Base-by-base conservation (phyloP, 2,888 invertebrate genomes). In the Idaea biselata region DNA sequence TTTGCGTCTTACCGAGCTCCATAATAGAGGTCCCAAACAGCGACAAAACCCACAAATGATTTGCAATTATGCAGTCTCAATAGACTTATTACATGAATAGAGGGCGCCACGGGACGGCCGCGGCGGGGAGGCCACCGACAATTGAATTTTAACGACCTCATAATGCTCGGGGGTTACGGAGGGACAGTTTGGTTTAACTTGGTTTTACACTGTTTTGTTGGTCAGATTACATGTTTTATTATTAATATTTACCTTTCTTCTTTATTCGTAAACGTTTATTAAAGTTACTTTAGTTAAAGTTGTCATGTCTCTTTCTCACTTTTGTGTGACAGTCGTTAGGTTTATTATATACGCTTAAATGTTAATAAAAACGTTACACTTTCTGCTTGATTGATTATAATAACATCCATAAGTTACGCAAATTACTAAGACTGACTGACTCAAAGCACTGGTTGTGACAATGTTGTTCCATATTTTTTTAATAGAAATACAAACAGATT, bases 131-230 rank as follows among this genome's bases (percentile, higher is more conserved):
- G 84, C 82, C 78, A 76, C 81, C 84, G 82, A 91, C 91, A 91
- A 91, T 91, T 91, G 91, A 91, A 91, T 91, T 91, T 91, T 90
- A 91, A 91, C 89, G 90, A 91, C 84, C 86, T 86, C 66, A 80
- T 87, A 87, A 88, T 88, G 80, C 76, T 72, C 58, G 61, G 60
- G 73, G 84, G 84, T 83, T 63, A 88, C 81, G 54, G 80, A 16
- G 59, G 0, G 16, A 0, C n/a, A 68, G 67, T 63, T 65, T 72
- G 59, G 16, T 11, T 55, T 44, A 64, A 58, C 60, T 58, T 25
- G 59, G 25, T 17, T 44, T 8, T 44, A 44, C 44, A 44, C 0
- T 11, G 3, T 44, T 11, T 44, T 44, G 3, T 44, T 44, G 44
- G 8, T 44, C 8, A 14, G 8, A 44, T 44, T 44, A 44, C 4